These are phyloP conservation scores for Indri indri DNA, from an alignment of 2,113 vertebrate species.

Conservation along the genomic window DNA sequence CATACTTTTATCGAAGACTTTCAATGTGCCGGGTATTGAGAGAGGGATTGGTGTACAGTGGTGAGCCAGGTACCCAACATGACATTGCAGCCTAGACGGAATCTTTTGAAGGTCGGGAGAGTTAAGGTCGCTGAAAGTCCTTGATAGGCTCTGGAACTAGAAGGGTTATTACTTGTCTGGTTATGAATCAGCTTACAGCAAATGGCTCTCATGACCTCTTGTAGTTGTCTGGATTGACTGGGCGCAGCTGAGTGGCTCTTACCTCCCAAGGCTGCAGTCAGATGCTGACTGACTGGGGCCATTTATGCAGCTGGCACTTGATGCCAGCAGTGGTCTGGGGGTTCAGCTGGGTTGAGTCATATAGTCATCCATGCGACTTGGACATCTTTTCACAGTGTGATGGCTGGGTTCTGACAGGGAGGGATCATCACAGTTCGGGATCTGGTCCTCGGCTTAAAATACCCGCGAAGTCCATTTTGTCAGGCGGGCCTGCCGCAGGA, in stretches of 20 bases:
- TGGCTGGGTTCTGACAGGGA: background rate
- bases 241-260: background rate
- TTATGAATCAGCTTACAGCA: background rate
- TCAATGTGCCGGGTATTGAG: background rate
- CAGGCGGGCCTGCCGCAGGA: background rate
- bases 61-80: background rate
- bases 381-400: background rate
- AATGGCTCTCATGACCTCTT: background rate
- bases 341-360: background rate
- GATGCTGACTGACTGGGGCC: background rate
- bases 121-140: background rate
- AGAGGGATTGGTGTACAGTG: background rate
- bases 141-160: background rate
- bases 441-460: background rate
- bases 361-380: background rate
- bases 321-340: background rate
- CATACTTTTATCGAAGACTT: constrained; percentile 16
- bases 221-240: background rate
- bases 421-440: background rate
- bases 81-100: background rate
- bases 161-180: background rate
- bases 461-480: background rate
- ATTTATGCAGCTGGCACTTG: background rate
- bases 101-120: background rate
- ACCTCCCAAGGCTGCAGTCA: background rate